phyloP scores from a whole-genome alignment of 2,888 invertebrate genomes.

The Venusia cambrica region DNA sequence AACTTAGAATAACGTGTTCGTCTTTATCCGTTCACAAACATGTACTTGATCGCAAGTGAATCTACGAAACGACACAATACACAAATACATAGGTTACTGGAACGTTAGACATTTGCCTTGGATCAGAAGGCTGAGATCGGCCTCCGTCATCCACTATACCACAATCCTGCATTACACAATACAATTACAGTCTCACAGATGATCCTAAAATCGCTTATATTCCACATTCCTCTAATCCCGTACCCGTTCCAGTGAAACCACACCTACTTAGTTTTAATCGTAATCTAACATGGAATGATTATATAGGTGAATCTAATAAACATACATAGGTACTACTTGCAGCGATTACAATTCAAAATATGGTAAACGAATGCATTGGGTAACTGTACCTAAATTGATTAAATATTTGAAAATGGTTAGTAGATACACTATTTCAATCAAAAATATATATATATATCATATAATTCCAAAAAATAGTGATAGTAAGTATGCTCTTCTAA shows the following conservation, averaged over 20 bases:
- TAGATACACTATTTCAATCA: too few relatives aligned
- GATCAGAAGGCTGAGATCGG: neutral
- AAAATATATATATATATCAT: too few relatives aligned
- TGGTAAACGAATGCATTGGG: too few relatives aligned
- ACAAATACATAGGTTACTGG: constrained; percentile 10
- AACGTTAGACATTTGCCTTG: constrained; percentile 9
- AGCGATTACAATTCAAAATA: too few relatives aligned
- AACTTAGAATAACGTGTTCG: constrained; percentile 3
- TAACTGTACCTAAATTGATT: too few relatives aligned
- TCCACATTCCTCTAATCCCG: constrained; percentile 8
- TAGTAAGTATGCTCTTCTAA: too few relatives aligned
- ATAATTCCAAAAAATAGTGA: too few relatives aligned
- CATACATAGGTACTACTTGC: too few relatives aligned
- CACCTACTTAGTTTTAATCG: too few relatives aligned
- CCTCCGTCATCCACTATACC: neutral
- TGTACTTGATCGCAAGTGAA: neutral
- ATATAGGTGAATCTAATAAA: too few relatives aligned
- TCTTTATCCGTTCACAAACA: constrained; percentile 3
- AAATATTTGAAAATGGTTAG: too few relatives aligned
- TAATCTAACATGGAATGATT: constrained; percentile 21
- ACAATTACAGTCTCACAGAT: constrained; percentile 27
- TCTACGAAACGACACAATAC: constrained; percentile 1
- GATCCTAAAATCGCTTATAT: constrained; percentile 17
- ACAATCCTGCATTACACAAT: constrained; percentile 12
- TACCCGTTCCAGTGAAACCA: constrained; percentile 16